A percentile compares a stretch with the other conserved stretches of the same genome.
These are phyloP conservation scores for Microplitis deprimator DNA, from an alignment of 2,888 invertebrate genomes.

Conservation along the genomic window DNA sequence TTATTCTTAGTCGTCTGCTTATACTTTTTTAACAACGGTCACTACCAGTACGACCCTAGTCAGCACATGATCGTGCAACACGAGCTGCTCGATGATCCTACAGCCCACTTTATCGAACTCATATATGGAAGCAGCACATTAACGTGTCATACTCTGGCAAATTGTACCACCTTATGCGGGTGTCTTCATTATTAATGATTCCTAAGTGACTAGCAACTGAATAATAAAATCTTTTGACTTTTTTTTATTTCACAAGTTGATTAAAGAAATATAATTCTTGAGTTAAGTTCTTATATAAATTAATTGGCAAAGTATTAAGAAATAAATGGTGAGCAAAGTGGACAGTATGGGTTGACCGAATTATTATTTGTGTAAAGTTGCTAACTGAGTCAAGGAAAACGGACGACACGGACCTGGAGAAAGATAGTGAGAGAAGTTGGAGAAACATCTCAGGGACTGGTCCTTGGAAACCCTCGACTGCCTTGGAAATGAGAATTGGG, in stretches of 20 bases:
- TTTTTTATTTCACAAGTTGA: too few species aligned
- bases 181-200: too few species aligned
- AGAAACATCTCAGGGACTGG: not conserved
- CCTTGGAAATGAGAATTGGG: constrained; percentile 59
- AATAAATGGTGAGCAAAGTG: not conserved
- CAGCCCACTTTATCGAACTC: constrained; percentile 37
- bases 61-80: not conserved
- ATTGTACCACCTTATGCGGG: constrained; percentile 42
- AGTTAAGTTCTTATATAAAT: too few species aligned
- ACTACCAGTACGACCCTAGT: constrained; percentile 4
- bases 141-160: constrained; percentile 46
- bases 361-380: not conserved
- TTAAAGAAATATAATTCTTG: too few species aligned
- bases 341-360: not conserved
- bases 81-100: constrained; percentile 9
- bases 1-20: constrained; percentile 26
- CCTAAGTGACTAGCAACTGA: too few species aligned
- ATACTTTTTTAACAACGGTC: not conserved
- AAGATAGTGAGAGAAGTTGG: not conserved
- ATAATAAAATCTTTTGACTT: too few species aligned
- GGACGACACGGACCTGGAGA: constrained; percentile 9
- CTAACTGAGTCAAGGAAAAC: constrained; percentile 4
- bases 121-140: constrained; percentile 30
- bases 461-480: constrained; percentile 44
- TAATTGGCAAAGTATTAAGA: not conserved